These are phyloP conservation scores for Phocoena sinus DNA, from an alignment of 2,113 vertebrate species.

Conservation along the genomic window DNA sequence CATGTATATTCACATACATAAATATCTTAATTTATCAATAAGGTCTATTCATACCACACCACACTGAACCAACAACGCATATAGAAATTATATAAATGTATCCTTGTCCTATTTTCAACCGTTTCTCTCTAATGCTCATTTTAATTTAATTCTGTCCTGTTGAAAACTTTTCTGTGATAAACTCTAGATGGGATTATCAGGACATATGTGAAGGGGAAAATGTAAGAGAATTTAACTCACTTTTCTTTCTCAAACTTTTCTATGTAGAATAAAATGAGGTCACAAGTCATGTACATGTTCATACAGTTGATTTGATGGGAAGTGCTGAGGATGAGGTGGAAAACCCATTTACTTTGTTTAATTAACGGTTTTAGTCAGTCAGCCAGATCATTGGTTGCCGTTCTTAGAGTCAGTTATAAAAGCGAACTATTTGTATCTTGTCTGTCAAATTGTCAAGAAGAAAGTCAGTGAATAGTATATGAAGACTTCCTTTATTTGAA, in stretches of 20 bases:
- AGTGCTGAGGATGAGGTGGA: neutral
- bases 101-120: neutral
- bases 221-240: neutral
- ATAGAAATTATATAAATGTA: neutral
- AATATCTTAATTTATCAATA: neutral
- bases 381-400: neutral
- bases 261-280: neutral
- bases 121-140: neutral
- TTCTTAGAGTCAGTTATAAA: neutral
- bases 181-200: slow-evolving; percentile 80
- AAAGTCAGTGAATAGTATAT: neutral
- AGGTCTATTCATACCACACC: neutral
- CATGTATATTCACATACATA: neutral
- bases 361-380: neutral
- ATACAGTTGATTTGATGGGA: neutral
- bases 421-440: slow-evolving; percentile 34
- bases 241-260: slow-evolving; percentile 28
- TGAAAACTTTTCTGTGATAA: slow-evolving; percentile 69
- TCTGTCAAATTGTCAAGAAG: slow-evolving; percentile 39
- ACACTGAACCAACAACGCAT: neutral
- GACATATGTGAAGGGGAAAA: slow-evolving; percentile 23
- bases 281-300: neutral
- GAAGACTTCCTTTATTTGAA: neutral
- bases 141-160: neutral
- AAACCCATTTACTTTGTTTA: slow-evolving; percentile 23